Percentiles rank a stretch among this genome's conserved stretches.
Evolutionary conservation across 2,888 invertebrate species (phyloP).

Genomic region (Ectobius pallidus): DNA sequence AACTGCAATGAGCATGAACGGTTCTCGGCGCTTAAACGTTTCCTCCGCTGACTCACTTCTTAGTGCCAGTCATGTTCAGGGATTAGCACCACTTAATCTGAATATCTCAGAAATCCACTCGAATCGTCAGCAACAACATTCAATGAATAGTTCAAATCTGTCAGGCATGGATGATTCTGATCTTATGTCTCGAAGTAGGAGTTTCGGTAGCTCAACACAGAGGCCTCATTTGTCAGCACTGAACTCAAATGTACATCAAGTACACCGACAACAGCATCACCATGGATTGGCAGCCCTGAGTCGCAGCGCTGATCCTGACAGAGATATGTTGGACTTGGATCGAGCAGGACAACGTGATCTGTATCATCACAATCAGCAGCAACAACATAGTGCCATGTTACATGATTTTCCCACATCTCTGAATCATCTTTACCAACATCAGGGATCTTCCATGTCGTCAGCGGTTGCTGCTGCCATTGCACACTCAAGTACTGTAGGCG

Average conservation of each 20-base stretch:
- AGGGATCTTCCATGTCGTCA: conserved; percentile 31
- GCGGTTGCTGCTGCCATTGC: conserved; percentile 42
- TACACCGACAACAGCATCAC: conserved; percentile 37
- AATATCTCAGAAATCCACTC: conserved; percentile 41
- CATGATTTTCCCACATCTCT: conserved; percentile 38
- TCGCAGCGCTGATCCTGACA: conserved; percentile 27
- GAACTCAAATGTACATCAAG: conserved; percentile 29
- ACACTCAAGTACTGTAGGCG: conserved; percentile 39
- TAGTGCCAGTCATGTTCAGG: conserved; percentile 30
- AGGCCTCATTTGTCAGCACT: conserved; percentile 28
- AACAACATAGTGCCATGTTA: conserved; percentile 21
- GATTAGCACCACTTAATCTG: conserved; percentile 39
- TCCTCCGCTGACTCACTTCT: conserved; percentile 25
- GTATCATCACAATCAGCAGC: conserved; percentile 20
- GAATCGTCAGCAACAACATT: conserved; percentile 33
- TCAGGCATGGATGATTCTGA: conserved; percentile 34
- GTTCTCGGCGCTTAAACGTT: conserved; percentile 23
- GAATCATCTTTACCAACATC: conserved; percentile 39
- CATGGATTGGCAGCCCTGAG: conserved; percentile 20
- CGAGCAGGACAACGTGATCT: conserved; percentile 30
- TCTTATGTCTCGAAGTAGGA: conserved; percentile 31
- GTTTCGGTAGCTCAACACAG: conserved; percentile 8
- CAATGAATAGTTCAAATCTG: conserved; percentile 8
- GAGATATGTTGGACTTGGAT: conserved; percentile 34
- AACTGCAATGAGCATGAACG: conserved; percentile 20